phyloP scores from a whole-genome alignment of 2,888 invertebrate species.

The Zonitis immaculata region DNA sequence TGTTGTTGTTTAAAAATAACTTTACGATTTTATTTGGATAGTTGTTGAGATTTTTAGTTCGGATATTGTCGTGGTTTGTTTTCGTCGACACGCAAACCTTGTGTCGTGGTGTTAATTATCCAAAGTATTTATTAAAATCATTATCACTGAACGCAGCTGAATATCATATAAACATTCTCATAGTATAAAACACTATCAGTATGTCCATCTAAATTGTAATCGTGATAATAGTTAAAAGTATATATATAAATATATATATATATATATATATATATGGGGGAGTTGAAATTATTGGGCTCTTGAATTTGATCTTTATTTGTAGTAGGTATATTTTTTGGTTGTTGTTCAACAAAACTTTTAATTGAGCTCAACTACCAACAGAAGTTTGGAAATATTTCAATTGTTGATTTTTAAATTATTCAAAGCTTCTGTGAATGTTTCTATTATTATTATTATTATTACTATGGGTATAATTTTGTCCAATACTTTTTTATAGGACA shows the following conservation, averaged over 20 bases:
- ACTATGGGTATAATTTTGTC: too few relatives aligned
- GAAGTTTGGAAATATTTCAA: background rate
- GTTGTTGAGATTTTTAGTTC: background rate
- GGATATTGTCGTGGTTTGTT: constrained; percentile 2
- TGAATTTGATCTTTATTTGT: constrained; percentile 5
- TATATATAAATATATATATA: too few relatives aligned
- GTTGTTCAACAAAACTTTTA: background rate
- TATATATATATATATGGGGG: too few relatives aligned
- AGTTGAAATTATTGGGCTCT: constrained; percentile 12
- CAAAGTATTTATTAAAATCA: constrained; percentile 29
- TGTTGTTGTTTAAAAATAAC: background rate
- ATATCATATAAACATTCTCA: constrained; percentile 31
- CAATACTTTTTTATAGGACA: constrained; percentile 46
- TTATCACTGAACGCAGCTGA: constrained; percentile 36
- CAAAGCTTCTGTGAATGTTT: background rate
- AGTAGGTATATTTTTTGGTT: background rate
- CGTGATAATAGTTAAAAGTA: constrained; percentile 21
- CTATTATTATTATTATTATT: too few relatives aligned
- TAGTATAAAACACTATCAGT: constrained; percentile 29
- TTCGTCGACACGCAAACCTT: constrained; percentile 15
- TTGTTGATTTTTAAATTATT: background rate
- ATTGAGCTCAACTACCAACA: background rate
- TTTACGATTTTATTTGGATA: background rate
- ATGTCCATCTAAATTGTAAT: constrained; percentile 34
- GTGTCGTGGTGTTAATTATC: constrained; percentile 23